Evolutionary conservation across 1,140 invertebrate species (phyloP).

Genomic region (Hylaeus anthracinus): DNA sequence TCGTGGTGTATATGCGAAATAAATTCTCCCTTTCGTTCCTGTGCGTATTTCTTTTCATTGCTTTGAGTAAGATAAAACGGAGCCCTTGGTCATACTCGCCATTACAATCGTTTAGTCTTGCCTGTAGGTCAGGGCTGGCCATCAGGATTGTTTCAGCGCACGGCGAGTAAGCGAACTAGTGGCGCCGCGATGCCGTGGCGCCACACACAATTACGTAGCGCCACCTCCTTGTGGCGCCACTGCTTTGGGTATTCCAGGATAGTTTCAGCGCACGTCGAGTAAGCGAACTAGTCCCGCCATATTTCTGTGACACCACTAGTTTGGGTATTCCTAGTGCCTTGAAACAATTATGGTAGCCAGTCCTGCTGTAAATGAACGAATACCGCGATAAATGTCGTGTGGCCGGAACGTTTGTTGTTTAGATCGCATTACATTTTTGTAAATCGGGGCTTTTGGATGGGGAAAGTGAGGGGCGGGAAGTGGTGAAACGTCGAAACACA

Average conservation of each 20-base stretch:
- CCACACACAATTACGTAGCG: too few species aligned
- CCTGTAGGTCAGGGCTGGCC: constrained; percentile 12
- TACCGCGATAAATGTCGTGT: constrained; percentile 56
- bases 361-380: constrained; percentile 59
- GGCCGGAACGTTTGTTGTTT: constrained; percentile 72
- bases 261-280: too few species aligned
- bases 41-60: neutral
- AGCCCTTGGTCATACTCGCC: constrained; percentile 62
- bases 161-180: too few species aligned
- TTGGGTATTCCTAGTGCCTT: too few species aligned
- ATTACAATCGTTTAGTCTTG: constrained; percentile 45
- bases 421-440: constrained; percentile 59
- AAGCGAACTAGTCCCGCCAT: too few species aligned
- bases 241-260: too few species aligned
- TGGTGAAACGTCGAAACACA: constrained; percentile 34
- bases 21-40: neutral
- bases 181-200: too few species aligned
- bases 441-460: constrained; percentile 20
- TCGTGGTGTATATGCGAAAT: constrained; percentile 9
- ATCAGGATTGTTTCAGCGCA: too few species aligned
- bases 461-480: neutral
- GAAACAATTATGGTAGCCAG: too few species aligned
- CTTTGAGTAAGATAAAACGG: neutral
- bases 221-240: too few species aligned
- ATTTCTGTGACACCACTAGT: too few species aligned